Base-by-base conservation (phyloP, 2,888 invertebrate genomes). In the Mycalesis mineus region DNA sequence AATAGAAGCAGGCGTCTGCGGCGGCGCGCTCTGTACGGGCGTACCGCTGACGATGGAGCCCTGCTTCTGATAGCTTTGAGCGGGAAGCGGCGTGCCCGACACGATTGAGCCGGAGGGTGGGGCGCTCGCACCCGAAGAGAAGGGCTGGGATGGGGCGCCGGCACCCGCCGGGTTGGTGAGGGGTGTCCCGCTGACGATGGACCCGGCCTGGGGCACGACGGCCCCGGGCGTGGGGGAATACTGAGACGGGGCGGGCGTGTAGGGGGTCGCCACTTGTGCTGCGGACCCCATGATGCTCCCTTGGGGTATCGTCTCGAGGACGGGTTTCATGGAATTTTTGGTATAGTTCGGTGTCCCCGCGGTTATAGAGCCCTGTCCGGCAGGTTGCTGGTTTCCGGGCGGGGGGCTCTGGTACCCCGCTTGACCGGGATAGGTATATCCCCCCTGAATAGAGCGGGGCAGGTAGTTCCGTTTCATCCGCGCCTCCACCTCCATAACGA, bases 401-500 rank as follows among this genome's bases (percentile, higher is more conserved):
- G 78, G 76, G 5, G 78, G 75, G 53, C 74, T 73, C 61, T 75
- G 77, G 72, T 84, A 81, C 56, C 75, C 75, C 17, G 60, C 40
- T 42, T 82, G 82, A 63, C 82, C 74, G 68, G 81, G 82, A 80
- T 78, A 77, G 71, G 79, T 76, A 65, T 81, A 82, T 72, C 82
- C 78, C 9, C 73, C 84, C 73, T 92, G 92, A 74, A 93, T 90
- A 49, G 93, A 92, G 61, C 95, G 93, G 54, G 95, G 95, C 72
- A 95, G 91, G 80, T 95, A 94, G 74, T 94, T 93, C 68, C 94
- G 90, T 78, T 95, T 94, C 96, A 96, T 96, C 78, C 96, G 92
- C 70, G 94, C 94, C 88, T 96, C 96, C 68, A 96, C 96, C 80
- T 96, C 96, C 92, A 95, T 94, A 69, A 96, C 94, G 84, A 96